Base-by-base conservation (phyloP, 2,888 invertebrate species). In the Macaria liturata region DNA sequence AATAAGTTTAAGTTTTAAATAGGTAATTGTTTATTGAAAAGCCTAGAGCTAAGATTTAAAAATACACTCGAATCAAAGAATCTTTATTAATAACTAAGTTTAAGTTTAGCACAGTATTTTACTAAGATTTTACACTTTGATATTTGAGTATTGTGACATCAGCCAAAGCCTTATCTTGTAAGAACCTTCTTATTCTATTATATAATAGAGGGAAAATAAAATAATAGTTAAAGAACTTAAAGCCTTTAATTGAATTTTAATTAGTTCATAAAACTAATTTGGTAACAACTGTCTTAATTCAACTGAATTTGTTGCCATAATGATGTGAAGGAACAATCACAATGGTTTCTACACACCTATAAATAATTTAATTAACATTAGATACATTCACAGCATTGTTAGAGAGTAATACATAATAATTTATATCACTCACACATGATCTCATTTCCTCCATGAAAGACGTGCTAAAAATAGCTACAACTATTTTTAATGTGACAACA, bases 321-420 rank as follows among this genome's bases (percentile, higher is more conserved):
- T 66, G 66, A 69, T 63, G 54, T 68, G 62, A 70, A 66, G 61
- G 64, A 71, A 74, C 75, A 73, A 71, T 76, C 75, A 81, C 75
- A 79, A 85, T 84, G 83, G 71, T 80, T 76, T 65, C 70, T 75
- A 72, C 62, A 66, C 81, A 58, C 42, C 81, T 84, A 84, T 79
- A 78, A 83, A 81, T 88, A 89, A 88, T 89, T 90, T 89, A 89
- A 55, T 83, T 88, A 83, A 83, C 74, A 83, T 79, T 78, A 76
- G 77, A 76, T 75, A 65, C 86, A 86, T 74, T 83, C 84, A 82
- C 79, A 87, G 77, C 82, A 80, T 81, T 80, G 75, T 71, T 73
- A 76, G 64, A 75, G 75, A 76, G 71, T 70, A 71, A 65, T 66
- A 72, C 34, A 6, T 37, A 37, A 6, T 37, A 37, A 37, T 6